These are phyloP conservation scores for Nyctereutes procyonoides DNA, from an alignment of 2,113 vertebrate species.

Conservation along the genomic window DNA sequence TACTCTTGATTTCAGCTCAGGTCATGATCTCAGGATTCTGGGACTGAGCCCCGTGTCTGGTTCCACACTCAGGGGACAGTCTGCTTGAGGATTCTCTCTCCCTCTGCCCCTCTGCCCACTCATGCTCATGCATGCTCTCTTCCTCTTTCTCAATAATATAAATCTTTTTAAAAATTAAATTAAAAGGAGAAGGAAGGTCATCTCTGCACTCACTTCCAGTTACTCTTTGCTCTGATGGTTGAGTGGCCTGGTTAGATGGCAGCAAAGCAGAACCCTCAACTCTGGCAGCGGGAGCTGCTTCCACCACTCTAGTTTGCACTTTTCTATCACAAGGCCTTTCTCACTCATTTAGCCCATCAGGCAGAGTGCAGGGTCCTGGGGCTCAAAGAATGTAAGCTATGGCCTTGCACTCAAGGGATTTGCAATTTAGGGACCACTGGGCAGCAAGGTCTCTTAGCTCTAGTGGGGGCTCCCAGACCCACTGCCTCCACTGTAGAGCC, in stretches of 20 bases:
- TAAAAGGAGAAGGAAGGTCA: background rate
- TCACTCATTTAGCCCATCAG: background rate
- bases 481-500: too few relatives aligned
- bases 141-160: background rate
- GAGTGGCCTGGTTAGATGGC: too few relatives aligned
- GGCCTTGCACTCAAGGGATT: background rate
- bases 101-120: background rate
- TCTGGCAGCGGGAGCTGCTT: background rate
- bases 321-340: background rate
- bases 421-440: background rate
- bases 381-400: background rate
- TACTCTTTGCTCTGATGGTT: background rate
- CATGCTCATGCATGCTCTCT: background rate
- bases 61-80: background rate
- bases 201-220: background rate
- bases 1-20: background rate
- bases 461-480: background rate
- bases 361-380: too few relatives aligned
- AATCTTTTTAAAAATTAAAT: background rate
- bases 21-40: background rate
- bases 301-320: background rate
- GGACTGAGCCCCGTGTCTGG: background rate
- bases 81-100: background rate
- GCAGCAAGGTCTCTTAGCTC: background rate
- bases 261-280: background rate